These are phyloP conservation scores for Ips typographus DNA, from an alignment of 1,140 invertebrate species.

Conservation along the genomic window DNA sequence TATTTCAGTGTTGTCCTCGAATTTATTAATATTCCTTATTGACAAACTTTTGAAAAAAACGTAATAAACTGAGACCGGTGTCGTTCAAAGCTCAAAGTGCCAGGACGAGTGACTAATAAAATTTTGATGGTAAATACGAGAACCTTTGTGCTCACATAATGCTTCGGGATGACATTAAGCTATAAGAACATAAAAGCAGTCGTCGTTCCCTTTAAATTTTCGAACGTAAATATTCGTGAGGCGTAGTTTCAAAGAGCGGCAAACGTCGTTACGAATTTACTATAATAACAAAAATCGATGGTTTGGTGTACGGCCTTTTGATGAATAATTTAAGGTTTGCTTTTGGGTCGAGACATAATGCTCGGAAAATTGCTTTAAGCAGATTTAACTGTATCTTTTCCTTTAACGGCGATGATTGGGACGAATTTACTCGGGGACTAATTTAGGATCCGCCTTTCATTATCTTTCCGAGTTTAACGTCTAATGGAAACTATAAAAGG, in stretches of 20 bases:
- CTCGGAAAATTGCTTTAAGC: constrained; percentile 11
- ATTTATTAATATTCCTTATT: too few relatives aligned
- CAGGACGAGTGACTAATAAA: constrained; percentile 11
- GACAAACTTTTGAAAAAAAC: neutral
- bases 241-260: constrained; percentile 8
- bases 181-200: neutral
- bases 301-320: constrained; percentile 3
- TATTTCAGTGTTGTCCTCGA: too few relatives aligned
- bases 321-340: constrained; percentile 14
- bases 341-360: constrained; percentile 2
- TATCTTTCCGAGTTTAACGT: neutral
- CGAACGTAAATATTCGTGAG: constrained; percentile 11
- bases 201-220: constrained; percentile 11
- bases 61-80: neutral
- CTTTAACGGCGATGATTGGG: constrained; percentile 2
- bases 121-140: constrained; percentile 10
- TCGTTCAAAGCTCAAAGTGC: constrained; percentile 2
- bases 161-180: constrained; percentile 11
- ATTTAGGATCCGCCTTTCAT: neutral
- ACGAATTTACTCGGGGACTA: constrained; percentile 1
- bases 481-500: neutral
- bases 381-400: constrained; percentile 8
- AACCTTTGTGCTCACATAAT: constrained; percentile 12
- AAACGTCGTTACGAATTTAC: constrained; percentile 14
- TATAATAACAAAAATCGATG: constrained; percentile 15